Base-by-base conservation (phyloP, 2,113 vertebrate species). In the Chionomys nivalis region DNA sequence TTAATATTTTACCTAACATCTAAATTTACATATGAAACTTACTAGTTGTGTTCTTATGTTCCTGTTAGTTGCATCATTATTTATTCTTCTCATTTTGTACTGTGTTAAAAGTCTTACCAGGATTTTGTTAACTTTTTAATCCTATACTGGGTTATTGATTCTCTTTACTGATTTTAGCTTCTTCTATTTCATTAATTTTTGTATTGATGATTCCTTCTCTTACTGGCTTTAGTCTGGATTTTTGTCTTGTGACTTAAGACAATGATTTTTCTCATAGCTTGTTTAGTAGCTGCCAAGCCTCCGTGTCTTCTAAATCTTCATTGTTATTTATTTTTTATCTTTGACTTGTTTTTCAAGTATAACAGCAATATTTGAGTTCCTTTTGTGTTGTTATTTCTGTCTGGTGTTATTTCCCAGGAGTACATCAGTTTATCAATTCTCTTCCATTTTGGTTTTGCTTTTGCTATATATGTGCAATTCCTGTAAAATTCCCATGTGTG, bases 341-440 rank as follows among this genome's bases (percentile, higher is more conserved):
- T 65, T 93, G 58, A 90, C 76, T 78, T 75, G 61, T 58, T 89
- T 95, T 89, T 36, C 70, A 81, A 85, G 81, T 52, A 89, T 2
- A 81, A 47, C 21, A 19, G 24, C 39, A 81, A 70, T n/a, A 47
- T 96, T 89, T 73, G 28, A 73, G 31, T 79, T 76, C 42, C 1
- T 5, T 85, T 73, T 92, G 86, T 90, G 47, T 7, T 68, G 65
- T 87, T 23, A 68, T 70, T 87, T 87, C 75, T 87, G 1, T 70
- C 33, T 83, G 55, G 1, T 23, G 24, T n/a, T 92, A 89, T 17
- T 81, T 82, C 75, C 36, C 77, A 19, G 47, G 39, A 86, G 85
- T n/a, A 16, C 47, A 44, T 10, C 7, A 8, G 2, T 36, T 58
- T 7, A 81, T 2, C 28, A 92, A 3, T 86, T 65, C 39, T 85